A percentile compares a stretch with the other conserved stretches of the same genome.
These are phyloP conservation scores for Micropoecilia bifurca DNA, from an alignment of 2,797 vertebrate species.

Conservation along the genomic window DNA sequence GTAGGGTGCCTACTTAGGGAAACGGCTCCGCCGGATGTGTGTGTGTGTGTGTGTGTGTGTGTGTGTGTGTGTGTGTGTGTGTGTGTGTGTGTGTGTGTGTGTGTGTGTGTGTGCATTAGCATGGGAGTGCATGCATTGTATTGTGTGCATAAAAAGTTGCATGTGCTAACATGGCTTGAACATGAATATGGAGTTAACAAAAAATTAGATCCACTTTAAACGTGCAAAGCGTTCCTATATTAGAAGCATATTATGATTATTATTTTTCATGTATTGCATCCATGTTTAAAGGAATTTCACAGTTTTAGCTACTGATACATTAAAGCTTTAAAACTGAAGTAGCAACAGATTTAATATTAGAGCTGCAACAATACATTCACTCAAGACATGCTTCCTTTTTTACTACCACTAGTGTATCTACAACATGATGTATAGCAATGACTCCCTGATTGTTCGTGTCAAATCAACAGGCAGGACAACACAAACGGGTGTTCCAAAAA, in stretches of 20 bases:
- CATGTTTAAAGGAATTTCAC: neutral
- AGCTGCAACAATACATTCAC: neutral
- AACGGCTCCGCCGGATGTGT: neutral
- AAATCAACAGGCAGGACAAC: neutral
- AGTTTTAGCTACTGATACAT: neutral
- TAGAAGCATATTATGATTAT: neutral
- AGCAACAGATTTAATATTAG: neutral
- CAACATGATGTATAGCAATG: neutral
- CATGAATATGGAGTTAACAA: neutral
- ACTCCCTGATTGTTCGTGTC: neutral
- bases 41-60: neutral
- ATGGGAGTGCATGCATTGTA: neutral
- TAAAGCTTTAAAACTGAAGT: neutral
- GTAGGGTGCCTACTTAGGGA: constrained; percentile 25
- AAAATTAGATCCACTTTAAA: constrained; percentile 17
- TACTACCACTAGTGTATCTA: neutral
- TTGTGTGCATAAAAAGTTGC: neutral
- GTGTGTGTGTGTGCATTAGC: neutral
- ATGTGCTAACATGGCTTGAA: neutral
- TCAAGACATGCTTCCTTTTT: neutral
- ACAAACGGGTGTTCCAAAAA: neutral
- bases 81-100: neutral
- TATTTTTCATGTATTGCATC: neutral
- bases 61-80: neutral
- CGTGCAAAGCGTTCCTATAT: neutral